Evolutionary conservation across 1,140 invertebrate species (phyloP).

Genomic region (Harpegnathos saltator): DNA sequence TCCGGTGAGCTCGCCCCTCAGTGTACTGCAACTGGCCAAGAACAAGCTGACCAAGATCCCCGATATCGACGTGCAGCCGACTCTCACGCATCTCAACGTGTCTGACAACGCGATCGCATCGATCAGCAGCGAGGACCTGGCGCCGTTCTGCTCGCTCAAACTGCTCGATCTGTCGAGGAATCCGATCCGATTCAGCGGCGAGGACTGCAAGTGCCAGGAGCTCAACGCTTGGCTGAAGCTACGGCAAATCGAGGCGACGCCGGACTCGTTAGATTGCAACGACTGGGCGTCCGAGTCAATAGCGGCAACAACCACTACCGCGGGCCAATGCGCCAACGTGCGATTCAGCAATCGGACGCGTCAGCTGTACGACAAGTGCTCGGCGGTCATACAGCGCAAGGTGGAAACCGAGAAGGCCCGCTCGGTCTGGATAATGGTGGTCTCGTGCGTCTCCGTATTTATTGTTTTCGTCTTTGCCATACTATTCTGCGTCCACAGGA

Average conservation of each 20-base stretch:
- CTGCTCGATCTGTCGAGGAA: constrained; percentile 77
- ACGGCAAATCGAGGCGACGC: constrained; percentile 69
- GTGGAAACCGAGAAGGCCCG: constrained; percentile 75
- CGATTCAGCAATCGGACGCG: constrained; percentile 77
- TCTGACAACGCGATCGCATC: constrained; percentile 79
- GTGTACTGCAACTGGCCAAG: constrained; percentile 69
- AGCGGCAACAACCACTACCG: too few species aligned
- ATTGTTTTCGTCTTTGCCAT: constrained; percentile 72
- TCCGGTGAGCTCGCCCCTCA: constrained; percentile 71
- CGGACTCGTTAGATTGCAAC: constrained; percentile 67
- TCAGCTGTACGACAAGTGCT: constrained; percentile 71
- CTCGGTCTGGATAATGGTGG: constrained; percentile 80
- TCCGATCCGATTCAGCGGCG: constrained; percentile 68
- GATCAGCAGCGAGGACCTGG: constrained; percentile 79
- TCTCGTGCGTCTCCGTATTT: constrained; percentile 74
- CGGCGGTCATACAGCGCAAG: constrained; percentile 65
- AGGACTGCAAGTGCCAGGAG: constrained; percentile 77
- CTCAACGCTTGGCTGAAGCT: constrained; percentile 76
- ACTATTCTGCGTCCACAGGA: constrained; percentile 80
- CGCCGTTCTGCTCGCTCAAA: constrained; percentile 77
- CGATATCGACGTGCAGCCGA: constrained; percentile 65
- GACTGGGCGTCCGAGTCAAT: too few species aligned
- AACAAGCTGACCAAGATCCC: constrained; percentile 78
- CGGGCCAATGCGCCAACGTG: background rate
- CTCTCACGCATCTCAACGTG: constrained; percentile 79